phyloP scores from a whole-genome alignment of 2,113 vertebrate genomes.

The Eulacestoma nigropectus region DNA sequence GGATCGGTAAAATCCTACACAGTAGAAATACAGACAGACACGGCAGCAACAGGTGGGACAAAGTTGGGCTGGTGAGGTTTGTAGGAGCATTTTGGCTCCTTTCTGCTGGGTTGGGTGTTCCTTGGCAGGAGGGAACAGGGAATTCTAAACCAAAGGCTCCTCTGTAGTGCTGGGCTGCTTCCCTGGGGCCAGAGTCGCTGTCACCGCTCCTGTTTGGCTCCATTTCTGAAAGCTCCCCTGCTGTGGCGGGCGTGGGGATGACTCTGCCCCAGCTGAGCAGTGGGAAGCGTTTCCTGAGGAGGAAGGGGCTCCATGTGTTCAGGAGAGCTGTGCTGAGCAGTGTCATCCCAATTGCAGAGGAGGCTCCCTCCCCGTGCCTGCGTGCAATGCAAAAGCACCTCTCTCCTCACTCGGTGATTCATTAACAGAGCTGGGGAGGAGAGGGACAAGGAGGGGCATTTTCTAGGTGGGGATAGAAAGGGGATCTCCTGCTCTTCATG shows the following conservation, averaged over 20 bases:
- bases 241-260: background rate
- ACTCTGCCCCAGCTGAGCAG: background rate
- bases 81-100: background rate
- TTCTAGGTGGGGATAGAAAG: fast-evolving
- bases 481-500: background rate
- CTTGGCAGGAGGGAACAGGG: background rate
- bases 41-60: background rate
- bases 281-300: background rate
- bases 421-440: background rate
- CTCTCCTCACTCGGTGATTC: background rate
- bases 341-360: background rate
- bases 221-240: fast-evolving
- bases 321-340: background rate
- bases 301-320: background rate
- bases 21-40: fast-evolving
- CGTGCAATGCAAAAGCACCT: background rate
- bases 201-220: background rate
- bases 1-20: background rate
- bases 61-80: too few relatives aligned
- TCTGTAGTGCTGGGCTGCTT: background rate
- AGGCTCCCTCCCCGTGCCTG: background rate
- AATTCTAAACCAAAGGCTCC: background rate
- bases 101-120: background rate
- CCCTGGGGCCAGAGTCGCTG: background rate
- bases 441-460: background rate